phyloP scores from a whole-genome alignment of 2,888 invertebrate genomes.

The Omphaloscelis lunosa region DNA sequence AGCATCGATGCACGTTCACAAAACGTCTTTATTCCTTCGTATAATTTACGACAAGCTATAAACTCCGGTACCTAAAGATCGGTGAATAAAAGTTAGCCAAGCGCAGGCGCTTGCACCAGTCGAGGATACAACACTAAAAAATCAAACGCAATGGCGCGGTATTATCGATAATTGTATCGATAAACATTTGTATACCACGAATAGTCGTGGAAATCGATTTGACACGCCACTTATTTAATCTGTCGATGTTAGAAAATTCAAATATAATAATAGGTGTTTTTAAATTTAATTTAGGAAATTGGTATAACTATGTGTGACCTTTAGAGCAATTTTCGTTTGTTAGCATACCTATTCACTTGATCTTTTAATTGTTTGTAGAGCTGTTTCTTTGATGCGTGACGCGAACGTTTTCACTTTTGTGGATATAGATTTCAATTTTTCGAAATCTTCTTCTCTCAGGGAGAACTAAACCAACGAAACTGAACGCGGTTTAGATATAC shows the following conservation, averaged over 20 bases:
- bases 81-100: conserved; percentile 85
- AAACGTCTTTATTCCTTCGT: conserved; percentile 87
- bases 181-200: conserved; percentile 58
- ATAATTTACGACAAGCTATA: conserved; percentile 86
- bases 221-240: conserved; percentile 64
- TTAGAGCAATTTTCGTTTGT: conserved; percentile 49
- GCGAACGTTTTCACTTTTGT: background rate
- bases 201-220: conserved; percentile 63
- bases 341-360: conserved; percentile 29
- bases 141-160: conserved; percentile 68
- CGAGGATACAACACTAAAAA: conserved; percentile 79
- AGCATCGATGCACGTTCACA: conserved; percentile 79
- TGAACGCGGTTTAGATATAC: background rate
- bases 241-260: conserved; percentile 48
- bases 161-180: conserved; percentile 71
- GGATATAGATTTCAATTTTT: background rate
- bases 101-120: conserved; percentile 77
- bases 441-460: no score
- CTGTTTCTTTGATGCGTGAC: conserved; percentile 14
- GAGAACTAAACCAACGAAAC: background rate
- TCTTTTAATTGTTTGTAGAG: conserved; percentile 29
- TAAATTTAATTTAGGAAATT: conserved; percentile 65
- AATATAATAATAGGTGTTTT: conserved; percentile 56
- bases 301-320: conserved; percentile 54
- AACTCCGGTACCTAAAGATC: conserved; percentile 86